These are phyloP conservation scores for Smutsia gigantea DNA, from an alignment of 2,797 vertebrate genomes.

Conservation along the genomic window DNA sequence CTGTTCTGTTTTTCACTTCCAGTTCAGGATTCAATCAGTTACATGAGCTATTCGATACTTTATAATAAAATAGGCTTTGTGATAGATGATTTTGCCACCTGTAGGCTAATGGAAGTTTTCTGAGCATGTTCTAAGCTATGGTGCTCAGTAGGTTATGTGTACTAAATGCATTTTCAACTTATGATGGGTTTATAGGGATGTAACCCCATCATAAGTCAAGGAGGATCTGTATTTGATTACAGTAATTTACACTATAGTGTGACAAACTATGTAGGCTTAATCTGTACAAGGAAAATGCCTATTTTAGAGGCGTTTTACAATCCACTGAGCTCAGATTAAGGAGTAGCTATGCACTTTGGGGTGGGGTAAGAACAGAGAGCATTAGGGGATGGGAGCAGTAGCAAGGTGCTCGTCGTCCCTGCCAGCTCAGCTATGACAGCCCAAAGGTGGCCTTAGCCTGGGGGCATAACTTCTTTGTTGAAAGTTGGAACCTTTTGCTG, in stretches of 20 bases:
- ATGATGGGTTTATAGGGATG: background rate
- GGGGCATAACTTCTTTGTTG: background rate
- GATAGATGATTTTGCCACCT: background rate
- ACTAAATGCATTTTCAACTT: background rate
- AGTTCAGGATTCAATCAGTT: background rate
- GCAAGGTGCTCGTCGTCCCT: rapidly evolving
- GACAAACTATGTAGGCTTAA: background rate
- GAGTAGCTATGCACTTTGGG: background rate
- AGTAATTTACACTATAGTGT: background rate
- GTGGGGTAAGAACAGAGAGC: background rate
- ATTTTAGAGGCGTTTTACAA: background rate
- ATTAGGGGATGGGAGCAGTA: background rate
- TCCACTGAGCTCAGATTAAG: background rate
- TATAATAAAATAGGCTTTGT: background rate
- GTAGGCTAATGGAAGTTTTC: background rate
- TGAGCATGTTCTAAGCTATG: background rate
- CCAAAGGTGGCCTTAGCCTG: background rate
- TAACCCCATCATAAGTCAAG: background rate
- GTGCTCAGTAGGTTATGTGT: background rate
- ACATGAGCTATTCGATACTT: background rate
- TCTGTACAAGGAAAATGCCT: background rate
- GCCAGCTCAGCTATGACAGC: background rate
- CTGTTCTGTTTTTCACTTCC: background rate
- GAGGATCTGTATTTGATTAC: background rate
- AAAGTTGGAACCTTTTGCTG: background rate